A percentile compares a stretch with the other conserved stretches of the same genome.
These are phyloP conservation scores for Coleophora flavipennella DNA, from an alignment of 2,888 invertebrate species.

Conservation along the genomic window DNA sequence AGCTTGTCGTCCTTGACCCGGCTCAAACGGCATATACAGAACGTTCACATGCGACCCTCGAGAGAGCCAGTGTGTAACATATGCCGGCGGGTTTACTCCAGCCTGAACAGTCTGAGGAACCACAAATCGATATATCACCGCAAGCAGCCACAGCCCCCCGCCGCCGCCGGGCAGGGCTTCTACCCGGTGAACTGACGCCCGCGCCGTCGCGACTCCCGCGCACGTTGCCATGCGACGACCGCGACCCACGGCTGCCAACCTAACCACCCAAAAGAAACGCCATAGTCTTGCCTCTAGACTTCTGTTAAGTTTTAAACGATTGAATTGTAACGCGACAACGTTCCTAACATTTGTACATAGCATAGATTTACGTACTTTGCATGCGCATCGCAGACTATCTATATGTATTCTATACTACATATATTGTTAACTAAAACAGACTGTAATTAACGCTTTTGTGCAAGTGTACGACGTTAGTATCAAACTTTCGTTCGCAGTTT, in stretches of 20 bases:
- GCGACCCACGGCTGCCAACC: conserved; percentile 61
- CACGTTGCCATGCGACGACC: conserved; percentile 55
- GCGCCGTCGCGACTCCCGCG: conserved; percentile 21
- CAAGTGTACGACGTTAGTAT: conserved; percentile 31
- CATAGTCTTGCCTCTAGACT: conserved; percentile 67
- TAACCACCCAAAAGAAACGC: conserved; percentile 65
- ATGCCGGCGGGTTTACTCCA: conserved; percentile 93
- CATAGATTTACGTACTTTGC: conserved; percentile 63
- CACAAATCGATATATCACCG: conserved; percentile 95
- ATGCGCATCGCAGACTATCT: conserved; percentile 63
- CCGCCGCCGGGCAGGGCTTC: conserved; percentile 47
- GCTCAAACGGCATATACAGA: conserved; percentile 92
- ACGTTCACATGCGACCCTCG: conserved; percentile 92
- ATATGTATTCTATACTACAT: conserved; percentile 49
- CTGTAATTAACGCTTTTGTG: conserved; percentile 38
- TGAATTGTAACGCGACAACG: conserved; percentile 55
- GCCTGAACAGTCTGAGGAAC: conserved; percentile 90
- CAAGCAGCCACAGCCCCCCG: conserved; percentile 79
- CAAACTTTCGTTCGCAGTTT: conserved; percentile 5
- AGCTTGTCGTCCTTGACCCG: conserved; percentile 89
- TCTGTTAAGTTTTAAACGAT: conserved; percentile 56
- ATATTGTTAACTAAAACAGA: conserved; percentile 40
- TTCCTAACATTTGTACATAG: conserved; percentile 72
- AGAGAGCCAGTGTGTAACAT: conserved; percentile 93
- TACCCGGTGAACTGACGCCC: conserved; percentile 64